Evolutionary conservation across 1,140 invertebrate species (phyloP), one percentile per base, ranked within the genome.

Genomic region (Pomacea maculata): DNA sequence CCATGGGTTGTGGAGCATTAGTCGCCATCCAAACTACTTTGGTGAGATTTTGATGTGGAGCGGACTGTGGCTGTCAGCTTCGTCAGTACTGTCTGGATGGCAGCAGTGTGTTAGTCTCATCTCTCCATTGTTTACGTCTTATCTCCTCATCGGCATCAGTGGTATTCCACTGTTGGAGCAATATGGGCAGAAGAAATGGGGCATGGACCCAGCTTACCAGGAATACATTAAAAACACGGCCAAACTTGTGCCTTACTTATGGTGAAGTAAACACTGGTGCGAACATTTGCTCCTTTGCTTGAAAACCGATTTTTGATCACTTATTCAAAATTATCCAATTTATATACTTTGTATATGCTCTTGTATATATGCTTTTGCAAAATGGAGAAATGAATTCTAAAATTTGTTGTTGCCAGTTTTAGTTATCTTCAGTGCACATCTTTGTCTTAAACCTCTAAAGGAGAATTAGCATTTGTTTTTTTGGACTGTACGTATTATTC

Each of bases 21-120:
- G 96, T 0, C 93, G 97, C 79, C 97, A 98, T 92, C 97, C 97
- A 0, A 98, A 98, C 90, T 98, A 98, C 88, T 97, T 98, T 90
- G 97, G 97, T 3, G 97, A 98, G 92, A 96, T 98, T 57, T 93
- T 97, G 0, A 93, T 98, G 29, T 98, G 97, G 97, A 96, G 95
- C 94, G 97, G 97, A 1, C 95, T 98, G 68, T 98, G 97, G 88
- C 93, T 96, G 0, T 86, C 88, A 7, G 82, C 89, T 1, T 81
- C 81, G 15, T 80, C 83, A 2, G 83, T 83, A 11, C 73, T 90
- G 21, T 80, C 84, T 74, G 88, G 88, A 6, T 83, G 76, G 86
- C 91, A 85, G 83, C 87, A 91, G 25, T 17, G 15, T 61, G 34
- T 90, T 12, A 86, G 85, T 34, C 82, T 91, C 21, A 81, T 91